phyloP scores from a whole-genome alignment of 2,113 vertebrate species.

The Paradoxurus hermaphroditus region DNA sequence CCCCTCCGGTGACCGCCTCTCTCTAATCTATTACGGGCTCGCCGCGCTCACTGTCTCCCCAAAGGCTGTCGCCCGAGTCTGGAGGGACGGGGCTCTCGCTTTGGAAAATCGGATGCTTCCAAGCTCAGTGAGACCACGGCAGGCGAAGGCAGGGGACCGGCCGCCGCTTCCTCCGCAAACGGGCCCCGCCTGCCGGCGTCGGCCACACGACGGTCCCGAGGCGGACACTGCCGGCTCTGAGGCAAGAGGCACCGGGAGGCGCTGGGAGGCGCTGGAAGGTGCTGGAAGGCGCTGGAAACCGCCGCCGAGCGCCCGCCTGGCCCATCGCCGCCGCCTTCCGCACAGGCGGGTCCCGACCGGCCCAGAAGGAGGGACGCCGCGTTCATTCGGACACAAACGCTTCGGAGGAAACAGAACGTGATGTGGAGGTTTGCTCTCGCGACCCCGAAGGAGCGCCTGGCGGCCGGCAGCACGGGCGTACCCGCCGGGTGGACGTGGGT shows the following conservation, averaged over 20 bases:
- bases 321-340: not conserved
- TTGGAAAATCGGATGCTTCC: not conserved
- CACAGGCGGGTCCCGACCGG: rapidly evolving
- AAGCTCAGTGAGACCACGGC: not conserved
- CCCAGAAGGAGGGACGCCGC: not conserved
- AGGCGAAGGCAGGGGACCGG: not conserved
- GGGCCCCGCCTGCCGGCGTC: not conserved
- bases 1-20: slow-evolving; percentile 58
- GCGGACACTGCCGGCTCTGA: not conserved
- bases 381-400: not conserved
- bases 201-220: not conserved
- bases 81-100: not conserved
- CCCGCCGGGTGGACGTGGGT: no score
- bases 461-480: no score
- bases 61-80: not conserved
- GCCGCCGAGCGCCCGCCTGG: rapidly evolving
- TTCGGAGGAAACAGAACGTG: not conserved
- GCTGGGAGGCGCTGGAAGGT: no score
- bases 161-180: not conserved
- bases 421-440: not conserved
- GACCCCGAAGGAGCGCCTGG: not conserved
- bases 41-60: not conserved
- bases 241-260: not conserved
- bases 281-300: not conserved
- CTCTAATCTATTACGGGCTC: slow-evolving; percentile 44